These are phyloP conservation scores for Anisognathus igniventris DNA, from an alignment of 2,797 vertebrate species.

Conservation along the genomic window DNA sequence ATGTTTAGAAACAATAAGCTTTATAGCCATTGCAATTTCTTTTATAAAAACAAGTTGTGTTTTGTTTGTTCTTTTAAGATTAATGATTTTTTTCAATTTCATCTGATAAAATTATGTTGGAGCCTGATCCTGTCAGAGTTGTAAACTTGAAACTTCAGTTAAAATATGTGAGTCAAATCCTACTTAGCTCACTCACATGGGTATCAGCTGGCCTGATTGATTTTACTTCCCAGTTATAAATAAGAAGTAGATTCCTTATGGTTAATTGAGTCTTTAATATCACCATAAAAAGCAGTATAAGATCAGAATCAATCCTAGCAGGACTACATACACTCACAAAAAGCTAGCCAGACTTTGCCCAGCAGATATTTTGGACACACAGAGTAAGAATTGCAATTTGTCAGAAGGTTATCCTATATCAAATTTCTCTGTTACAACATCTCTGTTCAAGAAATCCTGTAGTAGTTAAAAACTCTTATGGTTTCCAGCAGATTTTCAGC, in stretches of 20 bases:
- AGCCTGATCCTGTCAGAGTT: neutral
- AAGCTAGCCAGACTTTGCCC: neutral
- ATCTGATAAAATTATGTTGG: neutral
- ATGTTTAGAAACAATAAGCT: neutral
- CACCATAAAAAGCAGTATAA: conserved; percentile 19
- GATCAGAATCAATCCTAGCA: conserved; percentile 14
- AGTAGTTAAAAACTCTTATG: conserved; percentile 24
- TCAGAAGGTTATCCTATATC: neutral
- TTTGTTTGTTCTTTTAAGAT: conserved; percentile 15
- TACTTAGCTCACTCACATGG: neutral
- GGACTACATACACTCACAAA: neutral
- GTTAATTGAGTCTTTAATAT: conserved; percentile 62
- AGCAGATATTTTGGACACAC: conserved; percentile 6
- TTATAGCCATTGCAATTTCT: neutral
- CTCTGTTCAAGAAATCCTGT: neutral
- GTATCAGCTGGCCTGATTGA: conserved; percentile 21
- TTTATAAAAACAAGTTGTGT: neutral
- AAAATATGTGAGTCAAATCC: neutral
- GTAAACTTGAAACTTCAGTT: neutral
- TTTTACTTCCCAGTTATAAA: conserved; percentile 39
- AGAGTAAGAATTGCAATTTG: neutral
- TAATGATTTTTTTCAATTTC: neutral
- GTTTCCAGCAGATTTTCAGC: conserved; percentile 29
- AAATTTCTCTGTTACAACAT: neutral
- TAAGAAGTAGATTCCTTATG: conserved; percentile 43